Evolutionary conservation across 1,140 invertebrate genomes (phyloP).

Genomic region (Ceratina calcarata): DNA sequence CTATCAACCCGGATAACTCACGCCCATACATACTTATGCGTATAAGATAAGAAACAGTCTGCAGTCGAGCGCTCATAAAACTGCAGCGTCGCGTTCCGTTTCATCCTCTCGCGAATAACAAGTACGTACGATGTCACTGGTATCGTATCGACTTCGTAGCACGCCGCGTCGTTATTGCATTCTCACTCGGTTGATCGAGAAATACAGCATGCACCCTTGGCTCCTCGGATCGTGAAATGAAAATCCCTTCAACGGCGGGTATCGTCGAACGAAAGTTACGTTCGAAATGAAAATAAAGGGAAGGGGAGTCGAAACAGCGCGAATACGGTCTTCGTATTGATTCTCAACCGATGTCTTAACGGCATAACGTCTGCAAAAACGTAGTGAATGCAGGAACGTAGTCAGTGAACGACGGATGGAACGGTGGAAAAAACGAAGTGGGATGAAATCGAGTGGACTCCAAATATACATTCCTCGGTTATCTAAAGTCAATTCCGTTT

Average conservation of each 20-base stretch:
- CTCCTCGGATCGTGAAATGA: neutral
- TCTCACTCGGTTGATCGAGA: constrained; percentile 11
- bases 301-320: neutral
- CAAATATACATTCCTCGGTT: no score
- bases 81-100: neutral
- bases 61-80: no score
- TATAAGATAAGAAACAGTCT: neutral
- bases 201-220: constrained; percentile 14
- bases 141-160: constrained; percentile 6
- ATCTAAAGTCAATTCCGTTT: neutral
- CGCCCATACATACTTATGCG: neutral
- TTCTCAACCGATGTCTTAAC: no score
- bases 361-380: neutral
- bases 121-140: constrained; percentile 2
- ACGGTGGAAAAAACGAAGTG: neutral
- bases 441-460: neutral
- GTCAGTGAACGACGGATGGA: neutral
- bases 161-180: constrained; percentile 2
- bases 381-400: neutral
- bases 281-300: no score
- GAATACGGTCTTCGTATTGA: neutral
- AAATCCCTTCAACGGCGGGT: neutral
- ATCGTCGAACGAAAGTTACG: neutral
- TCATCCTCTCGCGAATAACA: constrained; percentile 13
- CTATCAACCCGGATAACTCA: neutral